Conservation (phyloP, 2,888 invertebrate genomes). For the Cactoblastis cactorum region DNA sequence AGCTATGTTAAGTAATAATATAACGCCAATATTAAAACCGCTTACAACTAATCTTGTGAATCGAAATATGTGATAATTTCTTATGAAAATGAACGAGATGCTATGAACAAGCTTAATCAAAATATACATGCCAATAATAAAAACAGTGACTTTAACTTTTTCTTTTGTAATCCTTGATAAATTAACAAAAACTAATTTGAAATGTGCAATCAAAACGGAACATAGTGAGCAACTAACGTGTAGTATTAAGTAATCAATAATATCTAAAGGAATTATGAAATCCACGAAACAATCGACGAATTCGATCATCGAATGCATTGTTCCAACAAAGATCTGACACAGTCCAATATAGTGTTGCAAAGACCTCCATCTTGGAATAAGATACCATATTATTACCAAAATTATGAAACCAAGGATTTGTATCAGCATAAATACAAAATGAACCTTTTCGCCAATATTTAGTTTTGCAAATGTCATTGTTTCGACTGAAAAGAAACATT, state of each 20-base stretch:
- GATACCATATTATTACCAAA: background rate
- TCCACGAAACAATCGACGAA: background rate
- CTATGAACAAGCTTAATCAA: background rate
- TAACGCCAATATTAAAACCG: background rate
- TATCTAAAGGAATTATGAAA: background rate
- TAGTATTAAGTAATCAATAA: background rate
- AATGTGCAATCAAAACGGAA: background rate
- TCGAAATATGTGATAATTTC: background rate
- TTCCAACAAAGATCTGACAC: background rate
- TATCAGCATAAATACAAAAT: background rate
- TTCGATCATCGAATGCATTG: background rate
- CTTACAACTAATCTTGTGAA: background rate
- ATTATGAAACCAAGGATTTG: background rate
- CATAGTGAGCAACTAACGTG: background rate
- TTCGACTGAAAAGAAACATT: background rate
- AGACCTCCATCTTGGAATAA: slow-evolving; percentile 4
- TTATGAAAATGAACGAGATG: background rate
- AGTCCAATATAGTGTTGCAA: background rate
- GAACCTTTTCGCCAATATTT: background rate
- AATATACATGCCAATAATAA: background rate
- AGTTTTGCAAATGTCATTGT: background rate
- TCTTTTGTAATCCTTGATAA: background rate
- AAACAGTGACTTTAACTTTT: background rate
- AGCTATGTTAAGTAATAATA: background rate
- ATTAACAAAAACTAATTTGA: background rate